Evolutionary conservation across 2,797 vertebrate species (phyloP), one percentile per base, ranked within the genome.

Genomic region (Fringilla coelebs): DNA sequence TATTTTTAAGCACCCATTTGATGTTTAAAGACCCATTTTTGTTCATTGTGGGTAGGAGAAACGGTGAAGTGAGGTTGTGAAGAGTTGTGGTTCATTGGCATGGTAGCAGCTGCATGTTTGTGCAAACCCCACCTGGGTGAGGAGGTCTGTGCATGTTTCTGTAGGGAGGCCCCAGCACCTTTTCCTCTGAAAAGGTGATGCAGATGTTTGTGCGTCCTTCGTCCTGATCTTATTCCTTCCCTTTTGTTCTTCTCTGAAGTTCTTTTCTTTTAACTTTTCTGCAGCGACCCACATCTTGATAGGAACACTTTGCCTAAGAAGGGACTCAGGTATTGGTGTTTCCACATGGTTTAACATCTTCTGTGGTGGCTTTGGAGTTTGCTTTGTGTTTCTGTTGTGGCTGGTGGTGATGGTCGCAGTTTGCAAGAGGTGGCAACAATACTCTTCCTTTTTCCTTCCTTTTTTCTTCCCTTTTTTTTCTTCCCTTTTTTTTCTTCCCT

Each of bases 291-390:
- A 96, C 98, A 99, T 96, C 99, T 99, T 98, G 98, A 99, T 98
- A 99, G 99, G 98, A 99, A 99, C 98, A 99, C 99, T 98, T 99
- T 99, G 98, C 99, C 99, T 98, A 99, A 99, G 98, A 99, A 99
- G 97, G 99, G 99, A 98, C 98, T 99, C 99, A 99, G 99, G 99
- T 99, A 99, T 98, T 98, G 97, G 95, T 97, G 97, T 96, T 94
- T 97, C 97, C 92, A 94, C 78, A 21, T 61, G 83, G 95, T 96
- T 94, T 96, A 95, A 93, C 91, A 89, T 96, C 96, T 95, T 97
- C 91, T 95, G 82, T 95, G 96, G 96, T 98, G 97, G 94, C 91
- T 96, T 94, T 95, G 94, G 96, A 97, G 93, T 96, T 97, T 96
- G 97, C 97, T 97, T 96, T 96, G 93, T 96, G 92, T 94, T 88